Percentiles rank a stretch among this genome's conserved stretches.
Conservation (phyloP, 2,113 vertebrate genomes). For the Catharus minimus region DNA sequence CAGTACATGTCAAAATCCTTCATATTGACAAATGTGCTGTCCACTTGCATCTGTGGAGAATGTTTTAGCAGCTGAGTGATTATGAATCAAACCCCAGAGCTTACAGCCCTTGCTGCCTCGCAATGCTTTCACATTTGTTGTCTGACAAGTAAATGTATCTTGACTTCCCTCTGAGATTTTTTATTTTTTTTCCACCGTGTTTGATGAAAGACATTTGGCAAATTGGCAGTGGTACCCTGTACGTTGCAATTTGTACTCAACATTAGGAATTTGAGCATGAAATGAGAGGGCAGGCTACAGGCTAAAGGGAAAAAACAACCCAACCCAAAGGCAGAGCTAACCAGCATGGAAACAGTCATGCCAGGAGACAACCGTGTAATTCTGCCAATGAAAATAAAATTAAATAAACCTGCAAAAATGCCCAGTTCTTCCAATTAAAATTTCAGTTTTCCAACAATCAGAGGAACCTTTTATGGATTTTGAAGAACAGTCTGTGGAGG, state of each 20-base stretch:
- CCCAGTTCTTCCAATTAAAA: background rate
- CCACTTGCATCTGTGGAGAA: slow-evolving; percentile 95
- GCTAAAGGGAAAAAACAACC: slow-evolving; percentile 40
- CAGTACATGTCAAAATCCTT: slow-evolving; percentile 97
- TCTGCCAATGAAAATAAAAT: background rate
- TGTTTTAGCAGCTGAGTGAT: slow-evolving; percentile 99
- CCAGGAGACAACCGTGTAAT: background rate
- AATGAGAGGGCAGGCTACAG: slow-evolving; percentile 74
- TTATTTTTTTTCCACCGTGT: slow-evolving; percentile 61
- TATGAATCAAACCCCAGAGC: slow-evolving; percentile 96
- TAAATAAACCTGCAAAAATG: background rate
- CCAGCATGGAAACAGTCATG: slow-evolving; percentile 55
- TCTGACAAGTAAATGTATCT: slow-evolving; percentile 89
- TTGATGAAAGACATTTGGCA: slow-evolving; percentile 94
- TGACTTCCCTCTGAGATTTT: slow-evolving; percentile 83
- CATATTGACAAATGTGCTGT: slow-evolving; percentile 99
- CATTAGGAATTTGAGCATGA: slow-evolving; percentile 78
- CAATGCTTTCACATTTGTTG: slow-evolving; percentile 79
- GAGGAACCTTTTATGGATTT: background rate
- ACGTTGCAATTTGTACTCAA: slow-evolving; percentile 81
- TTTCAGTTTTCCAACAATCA: background rate
- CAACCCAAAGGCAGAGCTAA: slow-evolving; percentile 37
- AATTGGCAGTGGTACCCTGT: slow-evolving; percentile 90
- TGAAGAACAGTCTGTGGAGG: background rate
- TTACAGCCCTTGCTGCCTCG: slow-evolving; percentile 74